phyloP scores from a whole-genome alignment of 2,797 vertebrate genomes.

The Mionectes olivaceus region DNA sequence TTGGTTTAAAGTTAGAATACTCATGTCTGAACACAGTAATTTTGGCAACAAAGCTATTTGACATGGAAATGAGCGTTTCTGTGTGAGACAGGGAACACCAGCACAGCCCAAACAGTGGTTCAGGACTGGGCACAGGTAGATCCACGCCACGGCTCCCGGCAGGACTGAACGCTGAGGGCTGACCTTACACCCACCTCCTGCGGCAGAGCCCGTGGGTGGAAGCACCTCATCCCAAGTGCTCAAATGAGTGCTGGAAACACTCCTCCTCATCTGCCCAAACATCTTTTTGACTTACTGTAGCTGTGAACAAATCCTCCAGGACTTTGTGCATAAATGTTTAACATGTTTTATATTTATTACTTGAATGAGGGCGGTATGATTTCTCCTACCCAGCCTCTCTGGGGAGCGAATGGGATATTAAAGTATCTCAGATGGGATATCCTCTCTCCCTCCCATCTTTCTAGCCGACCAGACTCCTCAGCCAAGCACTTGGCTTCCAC shows the following conservation, averaged over 20 bases:
- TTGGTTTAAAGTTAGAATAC: background rate
- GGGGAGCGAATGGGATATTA: background rate
- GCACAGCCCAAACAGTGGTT: accelerated
- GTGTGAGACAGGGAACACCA: background rate
- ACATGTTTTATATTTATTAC: background rate
- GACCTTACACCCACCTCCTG: accelerated
- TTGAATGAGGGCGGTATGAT: background rate
- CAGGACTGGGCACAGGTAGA: background rate
- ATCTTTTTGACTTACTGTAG: background rate
- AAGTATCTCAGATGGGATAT: background rate
- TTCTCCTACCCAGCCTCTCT: background rate
- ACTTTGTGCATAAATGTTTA: background rate
- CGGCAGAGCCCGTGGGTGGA: background rate
- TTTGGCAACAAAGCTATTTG: background rate
- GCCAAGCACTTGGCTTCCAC: background rate
- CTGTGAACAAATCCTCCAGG: background rate
- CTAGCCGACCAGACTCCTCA: background rate
- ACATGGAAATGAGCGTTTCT: accelerated
- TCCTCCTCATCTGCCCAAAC: background rate
- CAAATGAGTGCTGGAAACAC: background rate
- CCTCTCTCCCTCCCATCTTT: background rate
- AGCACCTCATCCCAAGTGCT: background rate
- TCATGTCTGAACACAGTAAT: background rate
- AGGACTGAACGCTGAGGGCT: background rate
- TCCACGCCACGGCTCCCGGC: background rate